Evolutionary conservation across 2,888 invertebrate species (phyloP).

Genomic region (Eueremaeus valkanovi): DNA sequence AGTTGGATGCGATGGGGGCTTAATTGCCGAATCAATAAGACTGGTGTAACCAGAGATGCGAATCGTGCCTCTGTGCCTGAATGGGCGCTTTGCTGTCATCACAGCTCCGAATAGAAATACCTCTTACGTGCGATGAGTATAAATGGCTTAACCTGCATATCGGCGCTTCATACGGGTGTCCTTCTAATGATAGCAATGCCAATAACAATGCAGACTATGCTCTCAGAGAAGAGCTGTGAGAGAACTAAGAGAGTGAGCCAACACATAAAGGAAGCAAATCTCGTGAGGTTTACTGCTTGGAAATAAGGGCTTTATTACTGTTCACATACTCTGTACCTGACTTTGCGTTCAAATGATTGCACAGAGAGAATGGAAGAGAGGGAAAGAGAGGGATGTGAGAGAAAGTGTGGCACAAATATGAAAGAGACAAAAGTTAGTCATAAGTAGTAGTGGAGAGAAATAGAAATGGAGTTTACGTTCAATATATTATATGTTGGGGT

Average conservation of each 20-base stretch:
- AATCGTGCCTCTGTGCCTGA: not conserved
- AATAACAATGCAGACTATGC: conserved; percentile 1
- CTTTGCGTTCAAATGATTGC: conserved; percentile 8
- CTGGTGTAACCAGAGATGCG: conserved; percentile 30
- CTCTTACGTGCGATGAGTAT: conserved; percentile 24
- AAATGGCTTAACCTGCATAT: conserved; percentile 33
- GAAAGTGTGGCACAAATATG: conserved; percentile 32
- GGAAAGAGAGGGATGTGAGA: not conserved
- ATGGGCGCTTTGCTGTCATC: conserved; percentile 28
- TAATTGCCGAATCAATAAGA: conserved; percentile 32
- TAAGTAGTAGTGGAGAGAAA: too few relatives aligned
- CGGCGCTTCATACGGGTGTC: conserved; percentile 26
- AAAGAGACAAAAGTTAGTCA: conserved; percentile 6
- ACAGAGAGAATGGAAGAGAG: not conserved
- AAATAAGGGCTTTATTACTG: conserved; percentile 27
- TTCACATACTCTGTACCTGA: conserved; percentile 6
- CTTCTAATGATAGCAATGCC: conserved; percentile 28
- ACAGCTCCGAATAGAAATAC: conserved; percentile 26
- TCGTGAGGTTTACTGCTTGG: conserved; percentile 29
- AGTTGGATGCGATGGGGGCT: conserved; percentile 18
- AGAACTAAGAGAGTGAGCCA: not conserved
- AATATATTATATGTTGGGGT: conserved; percentile 30
- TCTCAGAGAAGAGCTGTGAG: conserved; percentile 2
- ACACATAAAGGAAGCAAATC: conserved; percentile 26
- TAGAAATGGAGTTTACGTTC: not conserved